Base-by-base conservation (phyloP, 2,797 vertebrate genomes). In the Tokudaia tokunoshimensis region DNA sequence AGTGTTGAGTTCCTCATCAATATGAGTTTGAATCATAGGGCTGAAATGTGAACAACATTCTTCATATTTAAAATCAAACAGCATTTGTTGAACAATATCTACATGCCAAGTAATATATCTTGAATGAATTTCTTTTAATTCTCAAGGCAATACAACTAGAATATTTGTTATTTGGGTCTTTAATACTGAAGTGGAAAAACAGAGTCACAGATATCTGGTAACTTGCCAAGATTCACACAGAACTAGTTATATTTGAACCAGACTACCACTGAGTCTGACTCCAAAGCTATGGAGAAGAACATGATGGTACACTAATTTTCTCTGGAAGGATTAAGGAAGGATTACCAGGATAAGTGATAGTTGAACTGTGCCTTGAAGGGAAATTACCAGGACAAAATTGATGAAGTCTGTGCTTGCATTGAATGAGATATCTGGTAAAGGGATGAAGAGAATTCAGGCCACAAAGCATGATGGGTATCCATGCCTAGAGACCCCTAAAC, bases 351-450 rank as follows among this genome's bases (percentile, higher is more conserved):
- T 52, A 52, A 81, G 31, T 79, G 59, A 52, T 78, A 57, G 24
- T 31, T 86, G 70, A 89, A 83, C 37, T 37, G 83, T 13, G 17
- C 82, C 44, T 95, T 72, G 4, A 93, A 74, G 89, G 74, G 63
- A 22, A 92, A 87, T 89, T 63, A 70, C 11, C 52, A 20, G 52
- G 63, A 31, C 72, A 37, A 75, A 95, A 67, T 26, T 55, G 44
- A 92, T 70, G n/a, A n/a, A 79, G 31, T 91, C 22, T 67, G 93
- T 61, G 52, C 41, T 11, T 52, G 34, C 17, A 63, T 72, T 7
- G 81, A 94, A 52, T 82, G 41, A 6, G 12, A 61, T 75, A 52
- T 13, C 52, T 52, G 11, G 52, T 52, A 11, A 92, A 89, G n/a
- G 78, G 76, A 70, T 19, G 59, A 61, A 34, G 81, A 79, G 34